Evolutionary conservation across 2,797 vertebrate species (phyloP).

Genomic region (Rhinoraja longicauda): DNA sequence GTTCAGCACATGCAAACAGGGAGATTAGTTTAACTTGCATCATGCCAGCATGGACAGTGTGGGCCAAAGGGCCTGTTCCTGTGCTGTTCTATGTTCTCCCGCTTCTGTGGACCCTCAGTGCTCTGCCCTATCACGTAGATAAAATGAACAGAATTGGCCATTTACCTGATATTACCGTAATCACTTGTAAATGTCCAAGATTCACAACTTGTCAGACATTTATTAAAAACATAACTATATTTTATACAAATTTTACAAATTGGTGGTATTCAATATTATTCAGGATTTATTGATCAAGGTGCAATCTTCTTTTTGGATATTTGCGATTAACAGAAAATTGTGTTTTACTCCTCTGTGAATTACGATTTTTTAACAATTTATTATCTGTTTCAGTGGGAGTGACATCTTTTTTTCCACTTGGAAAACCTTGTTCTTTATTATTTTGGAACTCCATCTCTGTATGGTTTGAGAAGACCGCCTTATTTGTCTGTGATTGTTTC

Average conservation of each 20-base stretch:
- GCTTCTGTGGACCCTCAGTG: not conserved
- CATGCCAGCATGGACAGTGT: no score
- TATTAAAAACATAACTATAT: not conserved
- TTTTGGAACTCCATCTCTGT: not conserved
- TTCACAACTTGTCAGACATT: not conserved
- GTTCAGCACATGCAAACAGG: no score
- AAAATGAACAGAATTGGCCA: not conserved
- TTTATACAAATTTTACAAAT: not conserved
- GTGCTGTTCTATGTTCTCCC: not conserved
- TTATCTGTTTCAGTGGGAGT: conserved; percentile 43
- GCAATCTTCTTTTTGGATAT: conserved; percentile 25
- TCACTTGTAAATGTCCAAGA: not conserved
- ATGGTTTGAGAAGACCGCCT: conserved; percentile 7
- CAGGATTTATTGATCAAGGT: not conserved
- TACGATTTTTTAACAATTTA: conserved; percentile 39
- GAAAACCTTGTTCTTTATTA: not conserved
- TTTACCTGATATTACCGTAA: not conserved
- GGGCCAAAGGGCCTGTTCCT: no score
- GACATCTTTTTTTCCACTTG: conserved; percentile 42
- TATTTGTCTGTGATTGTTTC: conserved; percentile 52
- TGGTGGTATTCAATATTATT: not conserved
- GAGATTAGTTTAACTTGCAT: no score
- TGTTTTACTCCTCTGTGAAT: conserved; percentile 57
- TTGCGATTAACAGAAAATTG: not conserved
- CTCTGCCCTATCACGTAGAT: not conserved